phyloP scores from a whole-genome alignment of 2,797 vertebrate genomes.

The Dipus sagitta region DNA sequence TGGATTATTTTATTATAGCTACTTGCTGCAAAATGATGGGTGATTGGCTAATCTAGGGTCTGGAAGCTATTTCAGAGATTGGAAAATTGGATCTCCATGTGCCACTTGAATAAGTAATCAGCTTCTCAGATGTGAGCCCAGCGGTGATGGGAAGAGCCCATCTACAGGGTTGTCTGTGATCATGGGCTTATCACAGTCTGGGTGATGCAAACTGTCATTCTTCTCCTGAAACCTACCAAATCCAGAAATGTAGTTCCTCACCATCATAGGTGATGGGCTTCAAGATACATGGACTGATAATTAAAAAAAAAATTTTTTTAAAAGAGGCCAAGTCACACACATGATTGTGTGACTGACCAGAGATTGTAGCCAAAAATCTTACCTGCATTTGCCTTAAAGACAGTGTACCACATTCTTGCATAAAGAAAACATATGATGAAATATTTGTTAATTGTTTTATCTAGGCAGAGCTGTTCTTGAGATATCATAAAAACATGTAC shows the following conservation, averaged over 20 bases:
- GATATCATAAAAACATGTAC: not conserved
- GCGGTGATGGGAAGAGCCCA: not conserved
- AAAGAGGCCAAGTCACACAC: not conserved
- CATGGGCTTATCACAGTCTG: not conserved
- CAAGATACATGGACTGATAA: not conserved
- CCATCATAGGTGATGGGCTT: not conserved
- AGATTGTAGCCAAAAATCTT: not conserved
- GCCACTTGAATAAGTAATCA: conserved; percentile 75
- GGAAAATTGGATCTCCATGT: conserved; percentile 74
- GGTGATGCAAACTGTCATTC: not conserved
- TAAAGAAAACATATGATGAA: not conserved
- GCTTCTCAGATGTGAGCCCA: conserved; percentile 47
- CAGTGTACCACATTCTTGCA: not conserved
- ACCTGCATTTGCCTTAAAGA: not conserved
- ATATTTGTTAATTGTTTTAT: conserved; percentile 53
- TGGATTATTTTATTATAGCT: conserved; percentile 77
- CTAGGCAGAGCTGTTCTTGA: not conserved
- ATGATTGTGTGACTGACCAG: not conserved
- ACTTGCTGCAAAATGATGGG: conserved; percentile 69
- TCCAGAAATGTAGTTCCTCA: not conserved
- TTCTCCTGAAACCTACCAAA: not conserved
- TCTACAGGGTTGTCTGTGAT: not conserved
- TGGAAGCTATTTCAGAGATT: conserved; percentile 77
- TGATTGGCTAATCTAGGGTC: conserved; percentile 70
- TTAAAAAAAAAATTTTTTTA: not conserved